Evolutionary conservation across 2,888 invertebrate species (phyloP), one percentile per base, ranked within the genome.

Genomic region (Synanthedon myopaeformis): DNA sequence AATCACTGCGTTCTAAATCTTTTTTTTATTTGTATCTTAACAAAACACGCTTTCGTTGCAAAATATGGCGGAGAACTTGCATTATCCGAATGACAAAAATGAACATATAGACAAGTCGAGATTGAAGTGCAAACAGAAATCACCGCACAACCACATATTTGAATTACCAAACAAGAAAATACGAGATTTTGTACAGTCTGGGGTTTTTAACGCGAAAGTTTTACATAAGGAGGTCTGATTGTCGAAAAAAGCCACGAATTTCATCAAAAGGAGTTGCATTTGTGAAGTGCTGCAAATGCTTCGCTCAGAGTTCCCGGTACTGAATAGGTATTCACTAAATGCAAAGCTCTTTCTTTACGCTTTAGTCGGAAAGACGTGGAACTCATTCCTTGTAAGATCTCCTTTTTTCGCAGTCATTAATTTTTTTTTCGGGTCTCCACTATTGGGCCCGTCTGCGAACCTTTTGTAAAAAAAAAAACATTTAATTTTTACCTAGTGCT

Each of bases 321-420:
- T 80, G 84, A 85, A 85, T 80, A 73, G 70, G 79, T 76, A 85
- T 87, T 87, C 86, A 85, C 82, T 81, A 85, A 86, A 79, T 79
- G 77, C 79, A 73, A 69, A 1, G 74, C 72, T 70, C 72, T 79
- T 81, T 79, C 77, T 79, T 75, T 79, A 76, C 76, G 79, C 76
- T 82, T 81, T 76, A 75, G 77, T 79, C 65, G 74, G 73, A 82
- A 83, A 82, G 82, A 82, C 77, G 78, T 66, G 67, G 66, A 74
- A 67, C 78, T 78, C 82, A 74, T 80, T 76, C 66, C 82, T 79
- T 74, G 78, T 74, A 78, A 84, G 83, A 83, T 67, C 63, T 57
- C 59, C 54, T 64, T 73, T 72, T 69, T 71, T 76, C 69, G 68
- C 68, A 67, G 74, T 77, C 76, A 74, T 79, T 76, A 77, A 55